Evolutionary conservation across 1,140 invertebrate species (phyloP).

Genomic region (Drosophila albomicans): DNA sequence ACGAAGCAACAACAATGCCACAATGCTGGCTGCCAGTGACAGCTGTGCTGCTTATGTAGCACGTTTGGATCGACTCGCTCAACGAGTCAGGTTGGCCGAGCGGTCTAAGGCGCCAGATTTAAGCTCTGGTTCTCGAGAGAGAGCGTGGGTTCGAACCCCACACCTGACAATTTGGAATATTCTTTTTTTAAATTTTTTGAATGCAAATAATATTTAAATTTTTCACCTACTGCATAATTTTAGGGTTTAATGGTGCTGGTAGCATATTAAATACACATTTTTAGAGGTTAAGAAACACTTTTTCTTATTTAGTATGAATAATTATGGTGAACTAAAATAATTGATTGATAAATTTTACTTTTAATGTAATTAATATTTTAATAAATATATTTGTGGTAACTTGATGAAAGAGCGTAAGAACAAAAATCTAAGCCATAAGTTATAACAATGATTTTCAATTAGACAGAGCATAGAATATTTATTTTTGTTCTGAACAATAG

Average conservation of each 20-base stretch:
- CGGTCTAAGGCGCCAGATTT: conserved; percentile 91
- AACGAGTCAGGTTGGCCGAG: conserved; percentile 88
- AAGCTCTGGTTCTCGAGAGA: conserved; percentile 90
- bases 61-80: conserved; percentile 44
- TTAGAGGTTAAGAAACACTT: too few species aligned
- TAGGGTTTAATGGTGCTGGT: background rate
- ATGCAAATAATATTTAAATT: background rate
- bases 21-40: conserved; percentile 29
- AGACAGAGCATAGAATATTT: background rate
- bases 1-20: conserved; percentile 15
- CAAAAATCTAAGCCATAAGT: background rate
- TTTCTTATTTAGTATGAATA: too few species aligned
- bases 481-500: background rate
- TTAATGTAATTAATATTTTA: too few species aligned
- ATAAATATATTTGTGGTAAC: too few species aligned
- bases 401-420: too few species aligned
- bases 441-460: background rate
- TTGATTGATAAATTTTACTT: too few species aligned
- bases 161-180: conserved; percentile 87
- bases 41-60: conserved; percentile 47
- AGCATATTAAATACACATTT: too few species aligned
- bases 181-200: conserved; percentile 32
- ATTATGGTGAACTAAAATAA: too few species aligned
- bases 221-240: background rate
- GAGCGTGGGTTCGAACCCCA: conserved; percentile 91